Evolutionary conservation across 2,888 invertebrate species (phyloP).

Genomic region (Platerodrilus igneus): DNA sequence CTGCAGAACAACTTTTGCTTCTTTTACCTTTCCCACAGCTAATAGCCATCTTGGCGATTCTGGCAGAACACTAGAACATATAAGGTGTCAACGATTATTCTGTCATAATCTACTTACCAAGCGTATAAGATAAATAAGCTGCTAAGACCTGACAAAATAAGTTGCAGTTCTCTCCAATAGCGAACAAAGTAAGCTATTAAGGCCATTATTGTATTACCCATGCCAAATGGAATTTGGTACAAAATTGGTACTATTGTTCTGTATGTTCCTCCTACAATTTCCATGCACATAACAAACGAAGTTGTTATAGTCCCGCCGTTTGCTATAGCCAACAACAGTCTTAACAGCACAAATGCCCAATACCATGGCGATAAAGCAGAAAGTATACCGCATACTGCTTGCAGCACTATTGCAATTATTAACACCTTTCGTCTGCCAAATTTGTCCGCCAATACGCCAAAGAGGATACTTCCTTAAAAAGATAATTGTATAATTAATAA

Average conservation of each 20-base stretch:
- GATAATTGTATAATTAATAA: neutral
- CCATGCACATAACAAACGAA: conserved; percentile 64
- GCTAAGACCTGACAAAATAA: conserved; percentile 52
- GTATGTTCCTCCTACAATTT: conserved; percentile 60
- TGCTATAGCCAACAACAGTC: conserved; percentile 57
- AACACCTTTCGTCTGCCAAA: conserved; percentile 58
- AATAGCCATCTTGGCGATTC: conserved; percentile 63
- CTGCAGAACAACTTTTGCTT: conserved; percentile 49
- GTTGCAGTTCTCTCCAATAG: conserved; percentile 60
- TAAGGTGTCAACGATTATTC: neutral
- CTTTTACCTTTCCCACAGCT: conserved; percentile 51
- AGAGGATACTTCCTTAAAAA: conserved; percentile 52
- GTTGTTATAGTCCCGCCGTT: conserved; percentile 61
- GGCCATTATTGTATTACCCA: conserved; percentile 57
- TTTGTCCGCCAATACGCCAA: conserved; percentile 59
- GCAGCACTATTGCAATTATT: conserved; percentile 53
- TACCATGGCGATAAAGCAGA: conserved; percentile 55
- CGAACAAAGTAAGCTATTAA: conserved; percentile 54
- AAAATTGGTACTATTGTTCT: conserved; percentile 57
- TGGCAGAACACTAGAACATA: conserved; percentile 47
- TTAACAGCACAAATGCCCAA: conserved; percentile 51
- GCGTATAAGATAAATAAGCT: conserved; percentile 50
- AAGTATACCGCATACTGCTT: conserved; percentile 51
- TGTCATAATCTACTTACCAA: conserved; percentile 44
- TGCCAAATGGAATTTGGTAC: conserved; percentile 60